Evolutionary conservation across 2,113 vertebrate genomes (phyloP).

Genomic region (Daphoenositta chrysoptera): DNA sequence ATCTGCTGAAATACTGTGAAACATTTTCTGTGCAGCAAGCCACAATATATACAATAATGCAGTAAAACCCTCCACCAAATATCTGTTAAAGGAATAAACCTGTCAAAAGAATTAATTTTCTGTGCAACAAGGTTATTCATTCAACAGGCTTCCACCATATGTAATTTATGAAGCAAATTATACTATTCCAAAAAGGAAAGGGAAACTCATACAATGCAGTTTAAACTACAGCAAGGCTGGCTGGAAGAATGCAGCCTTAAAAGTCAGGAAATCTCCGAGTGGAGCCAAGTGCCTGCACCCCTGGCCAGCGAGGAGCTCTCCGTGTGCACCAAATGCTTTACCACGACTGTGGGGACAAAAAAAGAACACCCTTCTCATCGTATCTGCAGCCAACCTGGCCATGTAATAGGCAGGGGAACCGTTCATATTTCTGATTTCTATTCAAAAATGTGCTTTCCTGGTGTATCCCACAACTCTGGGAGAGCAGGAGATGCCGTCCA

Average conservation of each 20-base stretch:
- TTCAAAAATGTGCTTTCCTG: not conserved
- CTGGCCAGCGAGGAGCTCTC: conserved; percentile 44
- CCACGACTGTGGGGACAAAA: conserved; percentile 10
- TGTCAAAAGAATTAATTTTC: conserved; percentile 81
- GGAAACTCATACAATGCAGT: conserved; percentile 66
- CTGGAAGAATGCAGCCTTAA: conserved; percentile 67
- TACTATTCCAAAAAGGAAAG: conserved; percentile 69
- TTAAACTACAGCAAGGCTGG: conserved; percentile 65
- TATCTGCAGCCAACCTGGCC: not conserved
- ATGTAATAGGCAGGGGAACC: not conserved
- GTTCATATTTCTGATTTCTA: not conserved
- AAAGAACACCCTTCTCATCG: not conserved
- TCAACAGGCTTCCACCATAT: conserved; percentile 75
- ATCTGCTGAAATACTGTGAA: conserved; percentile 46
- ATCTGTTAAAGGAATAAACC: conserved; percentile 74
- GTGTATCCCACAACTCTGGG: not conserved
- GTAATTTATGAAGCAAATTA: conserved; percentile 79
- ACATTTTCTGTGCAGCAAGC: conserved; percentile 67
- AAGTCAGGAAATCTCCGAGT: conserved; percentile 69
- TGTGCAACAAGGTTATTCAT: conserved; percentile 77
- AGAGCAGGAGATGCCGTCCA: conserved; percentile 1
- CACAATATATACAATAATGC: conserved; percentile 74
- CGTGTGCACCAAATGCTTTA: conserved; percentile 49
- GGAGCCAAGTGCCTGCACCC: conserved; percentile 63
- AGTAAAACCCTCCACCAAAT: conserved; percentile 74